Evolutionary conservation across 2,113 vertebrate species (phyloP), one percentile per base, ranked within the genome.

Genomic region (Equus przewalskii): DNA sequence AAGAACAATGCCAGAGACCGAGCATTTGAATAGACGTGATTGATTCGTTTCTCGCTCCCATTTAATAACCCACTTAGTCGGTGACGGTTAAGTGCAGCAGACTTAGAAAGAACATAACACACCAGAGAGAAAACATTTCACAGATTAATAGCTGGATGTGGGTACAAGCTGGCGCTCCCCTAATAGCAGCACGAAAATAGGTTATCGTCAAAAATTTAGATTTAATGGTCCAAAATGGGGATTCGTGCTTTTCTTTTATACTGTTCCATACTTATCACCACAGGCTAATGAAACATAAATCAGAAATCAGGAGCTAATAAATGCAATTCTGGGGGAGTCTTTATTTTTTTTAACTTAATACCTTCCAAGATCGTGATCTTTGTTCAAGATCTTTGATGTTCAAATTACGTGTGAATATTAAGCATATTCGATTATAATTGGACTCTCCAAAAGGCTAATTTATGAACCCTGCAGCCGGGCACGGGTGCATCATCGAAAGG

Each of bases 161-260:
- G 96, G 97, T 83, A 97, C 95, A 96, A 92, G 95, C 94, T 93
- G 88, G 95, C 3, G 6, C 84, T 96, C 97, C 94, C 81, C 91
- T 98, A 97, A 97, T 96, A 97, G 97, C 94, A 86, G 97, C 94
- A 93, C 97, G 82, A 94, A 98, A 98, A 98, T 98, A 98, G 97
- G 90, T 97, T 98, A 97, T 97, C 56, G 18, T 97, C 95, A 95
- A 92, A 98, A 98, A 97, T 97, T 95, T 96, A 76, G 88, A 97
- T 94, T 96, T 97, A 98, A 98, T 96, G 94, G 92, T 98, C 92
- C 91, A 94, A 98, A 98, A 96, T 97, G 95, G 92, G 79, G 84
- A 96, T 95, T 54, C 80, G 24, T 94, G 97, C 90, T 87, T 97
- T 93, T 96, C 95, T 94, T 96, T 96, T 85, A 69, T 62, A 91